Evolutionary conservation across 2,113 vertebrate genomes (phyloP), one percentile per base, ranked within the genome.

Genomic region (Leptosomus discolor): DNA sequence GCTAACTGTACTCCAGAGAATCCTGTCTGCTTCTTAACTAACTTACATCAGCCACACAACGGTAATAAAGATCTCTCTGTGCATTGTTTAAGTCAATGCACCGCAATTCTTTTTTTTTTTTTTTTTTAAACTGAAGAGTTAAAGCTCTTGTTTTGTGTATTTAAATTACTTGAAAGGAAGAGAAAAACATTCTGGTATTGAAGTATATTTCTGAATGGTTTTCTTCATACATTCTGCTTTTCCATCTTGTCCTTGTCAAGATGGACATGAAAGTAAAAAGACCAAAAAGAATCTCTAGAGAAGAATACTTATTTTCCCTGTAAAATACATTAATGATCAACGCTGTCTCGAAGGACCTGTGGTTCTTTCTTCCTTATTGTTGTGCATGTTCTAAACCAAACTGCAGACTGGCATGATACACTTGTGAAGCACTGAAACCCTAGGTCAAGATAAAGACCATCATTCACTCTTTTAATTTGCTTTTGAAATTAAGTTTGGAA

Each of bases 401-500:
- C 34, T 78, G n/a, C 14, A 94, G 65, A 79, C 63, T 91, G 70
- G 4, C 45, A 67, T 26, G 53, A 76, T 50, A 60, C 3, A 24
- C 39, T 76, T 58, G 32, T 51, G 70, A 96, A 85, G 75, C 46
- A 36, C 32, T 57, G n/a, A 93, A 80, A 88, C 15, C 46, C 41
- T 61, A 85, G 95, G 74, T 92, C 84, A 82, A 79, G 77, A 87
- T 37, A 76, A 94, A 92, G 53, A 65, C 41, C 19, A 78, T 75
- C 12, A 69, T 71, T 90, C 18, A 18, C 23, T 88, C 61, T 80
- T 91, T 79, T 82, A 92, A 95, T 95, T 94, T 90, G 26, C 37
- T 92, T 96, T 96, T 82, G 58, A 92, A 83, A 87, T 92, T 71
- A 84, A 75, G 16, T 75, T 95, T 57, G 48, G 63, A 82, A 75